Evolutionary conservation across 2,888 invertebrate genomes (phyloP).

Genomic region (Melangyna quadrimaculata): DNA sequence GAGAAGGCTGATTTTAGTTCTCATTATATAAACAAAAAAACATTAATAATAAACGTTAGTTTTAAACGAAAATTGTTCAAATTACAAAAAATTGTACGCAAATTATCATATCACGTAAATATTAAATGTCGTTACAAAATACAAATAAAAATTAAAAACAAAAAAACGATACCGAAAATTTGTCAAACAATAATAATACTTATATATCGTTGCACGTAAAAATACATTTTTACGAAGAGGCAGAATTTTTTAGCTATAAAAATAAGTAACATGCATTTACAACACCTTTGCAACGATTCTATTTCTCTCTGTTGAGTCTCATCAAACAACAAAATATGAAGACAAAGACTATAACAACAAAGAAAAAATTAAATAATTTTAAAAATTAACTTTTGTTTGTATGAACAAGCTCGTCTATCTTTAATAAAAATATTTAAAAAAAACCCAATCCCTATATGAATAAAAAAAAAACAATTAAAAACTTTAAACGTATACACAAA

Average conservation of each 20-base stretch:
- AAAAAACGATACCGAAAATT: slow-evolving; percentile 7
- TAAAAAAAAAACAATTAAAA: slow-evolving; percentile 27
- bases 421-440: slow-evolving; percentile 16
- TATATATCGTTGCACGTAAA: slow-evolving; percentile 37
- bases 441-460: slow-evolving; percentile 30
- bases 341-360: slow-evolving; percentile 50
- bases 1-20: slow-evolving; percentile 72
- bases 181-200: not conserved
- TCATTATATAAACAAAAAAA: slow-evolving; percentile 49
- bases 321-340: slow-evolving; percentile 32
- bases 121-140: slow-evolving; percentile 47
- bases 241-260: slow-evolving; percentile 13
- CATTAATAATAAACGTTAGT: slow-evolving; percentile 44
- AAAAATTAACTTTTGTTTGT: slow-evolving; percentile 33
- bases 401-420: slow-evolving; percentile 55
- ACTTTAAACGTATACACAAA: slow-evolving; percentile 1
- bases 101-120: slow-evolving; percentile 68
- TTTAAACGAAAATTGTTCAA: slow-evolving; percentile 62
- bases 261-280: slow-evolving; percentile 55
- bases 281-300: slow-evolving; percentile 48
- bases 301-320: slow-evolving; percentile 36
- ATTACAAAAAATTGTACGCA: slow-evolving; percentile 32
- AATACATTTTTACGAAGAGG: slow-evolving; percentile 35
- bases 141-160: not conserved
- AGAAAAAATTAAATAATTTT: not conserved